These are phyloP conservation scores for Sphaerodactylus townsendi DNA, from an alignment of 2,113 vertebrate species.

Conservation along the genomic window DNA sequence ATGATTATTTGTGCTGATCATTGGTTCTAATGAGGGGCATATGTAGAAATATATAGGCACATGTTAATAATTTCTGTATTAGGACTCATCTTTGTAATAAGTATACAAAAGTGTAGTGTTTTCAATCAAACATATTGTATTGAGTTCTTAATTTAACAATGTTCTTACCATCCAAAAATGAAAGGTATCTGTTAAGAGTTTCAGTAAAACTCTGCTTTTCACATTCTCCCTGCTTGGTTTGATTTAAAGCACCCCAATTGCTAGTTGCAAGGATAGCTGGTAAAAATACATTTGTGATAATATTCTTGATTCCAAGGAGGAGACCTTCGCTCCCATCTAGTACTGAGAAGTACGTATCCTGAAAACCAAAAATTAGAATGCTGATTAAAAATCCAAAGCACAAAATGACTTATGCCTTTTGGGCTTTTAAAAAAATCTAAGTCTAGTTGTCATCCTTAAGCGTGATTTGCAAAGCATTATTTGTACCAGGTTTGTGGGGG, in stretches of 20 bases:
- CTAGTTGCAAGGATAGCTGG: conserved; percentile 74
- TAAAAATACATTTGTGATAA: conserved; percentile 70
- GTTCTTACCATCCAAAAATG: conserved; percentile 79
- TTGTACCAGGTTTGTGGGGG: too few relatives aligned
- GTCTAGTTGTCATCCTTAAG: too few relatives aligned
- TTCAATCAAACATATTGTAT: conserved; percentile 7
- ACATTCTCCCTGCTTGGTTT: conserved; percentile 73
- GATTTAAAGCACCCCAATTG: conserved; percentile 79
- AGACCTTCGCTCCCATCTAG: conserved; percentile 82
- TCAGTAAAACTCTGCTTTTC: conserved; percentile 75
- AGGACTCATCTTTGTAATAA: not conserved
- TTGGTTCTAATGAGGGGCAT: not conserved
- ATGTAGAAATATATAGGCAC: not conserved
- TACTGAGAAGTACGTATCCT: conserved; percentile 79
- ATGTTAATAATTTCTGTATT: not conserved
- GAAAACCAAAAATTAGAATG: conserved; percentile 44
- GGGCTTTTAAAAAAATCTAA: not conserved
- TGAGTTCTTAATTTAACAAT: conserved; percentile 23
- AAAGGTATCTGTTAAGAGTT: conserved; percentile 73
- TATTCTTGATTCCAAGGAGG: conserved; percentile 67
- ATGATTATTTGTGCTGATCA: not conserved
- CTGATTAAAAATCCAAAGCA: conserved; percentile 22
- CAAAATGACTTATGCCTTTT: not conserved
- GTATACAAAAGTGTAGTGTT: not conserved
- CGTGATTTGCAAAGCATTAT: too few relatives aligned